Evolutionary conservation across 2,888 invertebrate species (phyloP).

Genomic region (Orthosia incerta): DNA sequence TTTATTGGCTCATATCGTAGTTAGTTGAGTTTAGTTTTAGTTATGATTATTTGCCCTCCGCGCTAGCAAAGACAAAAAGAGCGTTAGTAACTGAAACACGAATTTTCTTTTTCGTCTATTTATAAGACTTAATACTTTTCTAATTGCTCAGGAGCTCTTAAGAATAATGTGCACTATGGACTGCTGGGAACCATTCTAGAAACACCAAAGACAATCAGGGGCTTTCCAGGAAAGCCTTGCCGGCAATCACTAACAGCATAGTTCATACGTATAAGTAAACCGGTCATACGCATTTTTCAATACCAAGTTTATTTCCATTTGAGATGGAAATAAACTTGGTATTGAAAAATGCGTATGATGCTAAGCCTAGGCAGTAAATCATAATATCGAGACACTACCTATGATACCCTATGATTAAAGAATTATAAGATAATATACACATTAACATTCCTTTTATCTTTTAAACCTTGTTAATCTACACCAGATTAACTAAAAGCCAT

Average conservation of each 20-base stretch:
- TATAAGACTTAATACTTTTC: no score
- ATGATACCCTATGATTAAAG: constrained; percentile 28
- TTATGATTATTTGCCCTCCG: no score
- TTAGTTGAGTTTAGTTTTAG: no score
- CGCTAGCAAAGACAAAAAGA: no score
- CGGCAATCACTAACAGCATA: background rate
- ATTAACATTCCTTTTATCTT: constrained; percentile 36
- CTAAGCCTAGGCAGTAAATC: constrained; percentile 29
- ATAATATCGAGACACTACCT: constrained; percentile 20
- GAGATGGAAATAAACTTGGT: no score
- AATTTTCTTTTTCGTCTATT: no score
- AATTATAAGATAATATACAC: constrained; percentile 43
- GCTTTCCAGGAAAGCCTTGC: no score
- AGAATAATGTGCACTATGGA: background rate
- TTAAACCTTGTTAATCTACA: constrained; percentile 46
- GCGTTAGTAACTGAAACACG: no score
- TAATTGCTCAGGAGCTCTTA: background rate
- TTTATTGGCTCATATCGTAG: no score
- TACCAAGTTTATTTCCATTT: background rate
- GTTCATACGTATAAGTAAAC: background rate
- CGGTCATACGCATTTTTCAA: background rate
- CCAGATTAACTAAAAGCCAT: constrained; percentile 25
- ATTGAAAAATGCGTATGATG: no score
- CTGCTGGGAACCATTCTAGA: background rate
- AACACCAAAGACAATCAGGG: background rate